Evolutionary conservation across 2,888 invertebrate species (phyloP), one percentile per base, ranked within the genome.

Genomic region (Chironomus tentans): DNA sequence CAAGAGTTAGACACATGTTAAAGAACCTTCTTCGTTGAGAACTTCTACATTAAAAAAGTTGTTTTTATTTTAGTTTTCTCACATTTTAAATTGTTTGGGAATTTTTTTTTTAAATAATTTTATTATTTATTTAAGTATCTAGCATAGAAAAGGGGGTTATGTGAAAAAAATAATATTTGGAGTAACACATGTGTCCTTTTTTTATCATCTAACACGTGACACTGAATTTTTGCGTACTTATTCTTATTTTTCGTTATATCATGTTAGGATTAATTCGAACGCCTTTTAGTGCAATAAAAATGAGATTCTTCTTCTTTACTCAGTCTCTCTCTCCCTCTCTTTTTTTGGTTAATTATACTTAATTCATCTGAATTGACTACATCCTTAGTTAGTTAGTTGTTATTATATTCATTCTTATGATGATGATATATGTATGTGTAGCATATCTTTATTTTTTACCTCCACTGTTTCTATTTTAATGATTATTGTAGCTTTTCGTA

Each of bases 321-420:
- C n/a, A 3, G 3, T 46, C 21, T 7, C 12, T 68, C 13, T 68
- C 7, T 18, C 56, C 6, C 56, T 15, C 18, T 56, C 6, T 68
- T 12, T 46, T 28, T 38, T 38, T 38, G n/a, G 48, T 47, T 76
- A 76, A 76, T 76, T 76, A 76, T 76, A 69, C 56, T 76, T 76
- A 76, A 76, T 76, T 76, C 69, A 38, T 76, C 69, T 56, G 76
- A 76, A 76, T 76, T 76, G 76, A 68, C 76, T 69, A 68, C 76
- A 76, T 76, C 76, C 76, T 76, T 76, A 56, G 56, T 56, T 50
- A 15, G 28, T 28, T 50, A 15, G 28, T 28, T 28, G 28, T 28
- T 18, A 56, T 18, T 56, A 18, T 56, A n/a, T 15, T 13, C n/a
- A n/a, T 15, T 56, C 56, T 15, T 38, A 38, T 38, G 38, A 38